Base-by-base conservation (phyloP, 2,113 vertebrate genomes). In the Pteronura brasiliensis region DNA sequence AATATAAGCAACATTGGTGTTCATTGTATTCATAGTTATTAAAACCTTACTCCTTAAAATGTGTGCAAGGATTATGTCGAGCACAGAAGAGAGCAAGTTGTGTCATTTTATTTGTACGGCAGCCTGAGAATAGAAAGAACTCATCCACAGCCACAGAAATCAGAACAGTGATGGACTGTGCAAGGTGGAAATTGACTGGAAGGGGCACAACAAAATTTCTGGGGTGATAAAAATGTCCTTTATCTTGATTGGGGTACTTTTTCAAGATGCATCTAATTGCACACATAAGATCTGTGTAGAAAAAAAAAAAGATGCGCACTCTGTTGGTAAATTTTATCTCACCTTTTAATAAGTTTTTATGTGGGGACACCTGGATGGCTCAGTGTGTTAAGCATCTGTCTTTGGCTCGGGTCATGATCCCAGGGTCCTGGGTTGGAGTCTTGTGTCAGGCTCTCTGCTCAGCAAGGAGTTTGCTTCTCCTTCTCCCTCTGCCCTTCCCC, bases 41-140 rank as follows among this genome's bases (percentile, higher is more conserved):
- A 91, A 90, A 83, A 81, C 36, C 31, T 87, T 13, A 59, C 34
- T 93, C 57, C 82, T 89, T 81, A 80, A 96, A 97, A 55, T 63
- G n/a, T 71, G n/a, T 39, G 42, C 29, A 31, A 94, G 18, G 55
- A 34, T 49, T 95, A 61, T 42, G 12, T 14, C 59, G 7, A 80
- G 18, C 20, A 76, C 20, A 15, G 71, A 47, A 80, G 11, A 31
- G 14, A 85, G 65, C 3, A 27, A 29, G 57, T 6, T 82, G n/a
- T 31, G 21, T 61, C 29, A 57, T 84, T 97, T 14, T 23, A 49
- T 63, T 36, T 49, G 65, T 42, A 47, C 15, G 39, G 81, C 39
- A 47, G 8, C 55, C 34, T 36, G 27, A 71, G 29, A 92, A 72
- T 3, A 39, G 63, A 81, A 11, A 17, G 93, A 91, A 88, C 36